Evolutionary conservation across 2,113 vertebrate genomes (phyloP).

Genomic region (Raphicerus campestris): DNA sequence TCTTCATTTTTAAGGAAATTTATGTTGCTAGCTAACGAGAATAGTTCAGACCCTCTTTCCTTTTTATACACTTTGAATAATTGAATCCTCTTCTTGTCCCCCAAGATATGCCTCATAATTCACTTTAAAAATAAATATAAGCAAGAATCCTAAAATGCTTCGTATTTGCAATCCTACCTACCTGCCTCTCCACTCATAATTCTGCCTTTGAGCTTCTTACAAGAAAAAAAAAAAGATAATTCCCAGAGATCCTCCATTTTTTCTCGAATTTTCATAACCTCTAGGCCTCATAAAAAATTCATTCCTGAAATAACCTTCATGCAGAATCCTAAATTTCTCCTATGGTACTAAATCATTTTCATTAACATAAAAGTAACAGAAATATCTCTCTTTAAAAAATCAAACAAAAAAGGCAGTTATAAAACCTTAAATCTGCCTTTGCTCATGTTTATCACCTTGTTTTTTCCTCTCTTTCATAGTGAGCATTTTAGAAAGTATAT

Average conservation of each 20-base stretch:
- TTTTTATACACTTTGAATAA: neutral
- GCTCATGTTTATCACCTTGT: neutral
- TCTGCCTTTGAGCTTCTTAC: fast-evolving
- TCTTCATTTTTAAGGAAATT: neutral
- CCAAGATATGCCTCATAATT: neutral
- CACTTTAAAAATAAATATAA: neutral
- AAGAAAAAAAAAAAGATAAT: neutral
- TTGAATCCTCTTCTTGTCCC: neutral
- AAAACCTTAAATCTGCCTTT: neutral
- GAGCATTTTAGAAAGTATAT: neutral
- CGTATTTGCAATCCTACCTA: neutral
- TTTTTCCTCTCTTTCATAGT: neutral
- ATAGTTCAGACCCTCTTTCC: neutral
- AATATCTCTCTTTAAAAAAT: neutral
- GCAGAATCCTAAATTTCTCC: neutral
- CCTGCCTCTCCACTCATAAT: neutral
- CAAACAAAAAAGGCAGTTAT: neutral
- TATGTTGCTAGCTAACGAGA: neutral
- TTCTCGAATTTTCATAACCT: neutral
- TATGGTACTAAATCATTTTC: neutral
- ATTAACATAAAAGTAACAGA: neutral
- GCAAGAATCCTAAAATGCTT: neutral
- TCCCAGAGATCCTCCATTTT: neutral
- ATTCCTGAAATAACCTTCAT: neutral
- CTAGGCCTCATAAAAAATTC: neutral